These are phyloP conservation scores for Eupithecia centaureata DNA, from an alignment of 2,888 invertebrate species.

Conservation along the genomic window DNA sequence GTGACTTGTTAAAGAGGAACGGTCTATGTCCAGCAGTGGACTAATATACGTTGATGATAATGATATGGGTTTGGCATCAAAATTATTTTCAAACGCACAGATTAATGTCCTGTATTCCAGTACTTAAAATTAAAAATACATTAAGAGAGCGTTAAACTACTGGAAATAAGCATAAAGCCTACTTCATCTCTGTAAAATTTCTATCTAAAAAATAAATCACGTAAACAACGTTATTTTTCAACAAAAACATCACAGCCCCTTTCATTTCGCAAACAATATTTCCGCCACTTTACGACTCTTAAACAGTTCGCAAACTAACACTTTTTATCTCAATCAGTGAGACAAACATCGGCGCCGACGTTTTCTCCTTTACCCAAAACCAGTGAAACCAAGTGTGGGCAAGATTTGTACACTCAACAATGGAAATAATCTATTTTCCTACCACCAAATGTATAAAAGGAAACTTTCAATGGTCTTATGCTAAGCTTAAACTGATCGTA, in stretches of 20 bases:
- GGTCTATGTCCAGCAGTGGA: no score
- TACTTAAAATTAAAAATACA: no score
- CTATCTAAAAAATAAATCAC: constrained; percentile 1
- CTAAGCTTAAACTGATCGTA: background rate
- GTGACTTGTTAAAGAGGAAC: no score
- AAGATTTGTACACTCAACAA: constrained; percentile 44
- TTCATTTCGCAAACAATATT: constrained; percentile 29
- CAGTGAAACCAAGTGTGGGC: constrained; percentile 41
- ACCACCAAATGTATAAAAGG: background rate
- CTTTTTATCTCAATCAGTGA: constrained; percentile 40
- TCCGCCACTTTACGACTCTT: constrained; percentile 39
- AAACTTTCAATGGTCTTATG: background rate
- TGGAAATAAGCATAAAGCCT: background rate
- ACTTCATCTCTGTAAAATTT: background rate
- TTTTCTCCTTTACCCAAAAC: constrained; percentile 53
- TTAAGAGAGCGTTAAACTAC: background rate
- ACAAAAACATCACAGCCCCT: background rate
- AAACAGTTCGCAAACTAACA: constrained; percentile 48
- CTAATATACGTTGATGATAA: no score
- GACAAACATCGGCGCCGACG: constrained; percentile 66
- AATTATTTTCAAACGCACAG: background rate
- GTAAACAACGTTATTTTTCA: background rate
- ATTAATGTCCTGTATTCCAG: background rate
- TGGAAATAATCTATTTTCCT: background rate
- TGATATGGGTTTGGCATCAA: background rate